phyloP scores from a whole-genome alignment of 1,140 invertebrate genomes.

The Melipona quadrifasciata region DNA sequence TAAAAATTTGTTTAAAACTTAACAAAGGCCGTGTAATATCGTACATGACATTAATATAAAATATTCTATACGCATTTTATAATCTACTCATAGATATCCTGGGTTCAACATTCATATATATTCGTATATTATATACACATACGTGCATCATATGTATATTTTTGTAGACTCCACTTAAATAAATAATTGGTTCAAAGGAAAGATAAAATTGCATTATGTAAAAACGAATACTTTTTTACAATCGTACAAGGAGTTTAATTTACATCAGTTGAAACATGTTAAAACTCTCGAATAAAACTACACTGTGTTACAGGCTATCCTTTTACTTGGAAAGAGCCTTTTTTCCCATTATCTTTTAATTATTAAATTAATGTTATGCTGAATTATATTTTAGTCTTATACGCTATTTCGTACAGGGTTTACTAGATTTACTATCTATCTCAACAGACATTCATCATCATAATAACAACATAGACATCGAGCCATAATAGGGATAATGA shows the following conservation, averaged over 20 bases:
- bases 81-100: constrained; percentile 44
- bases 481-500: constrained; percentile 39
- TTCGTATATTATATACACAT: constrained; percentile 18
- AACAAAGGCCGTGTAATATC: constrained; percentile 51
- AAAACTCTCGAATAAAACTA: constrained; percentile 32
- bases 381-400: constrained; percentile 46
- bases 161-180: constrained; percentile 22
- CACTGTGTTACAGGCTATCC: constrained; percentile 19
- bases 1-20: constrained; percentile 57
- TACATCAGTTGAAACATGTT: constrained; percentile 37
- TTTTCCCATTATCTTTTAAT: constrained; percentile 31
- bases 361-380: constrained; percentile 41
- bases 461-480: constrained; percentile 54
- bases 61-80: constrained; percentile 48
- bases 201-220: constrained; percentile 44
- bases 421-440: constrained; percentile 41
- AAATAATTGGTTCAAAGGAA: constrained; percentile 42
- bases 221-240: constrained; percentile 51
- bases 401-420: constrained; percentile 30
- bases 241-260: constrained; percentile 49
- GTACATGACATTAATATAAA: constrained; percentile 53
- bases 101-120: constrained; percentile 43
- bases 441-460: constrained; percentile 41
- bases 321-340: constrained; percentile 19
- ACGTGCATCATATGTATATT: constrained; percentile 19